Conservation (phyloP, 2,797 vertebrate species). For the Nannoperca obscura region DNA sequence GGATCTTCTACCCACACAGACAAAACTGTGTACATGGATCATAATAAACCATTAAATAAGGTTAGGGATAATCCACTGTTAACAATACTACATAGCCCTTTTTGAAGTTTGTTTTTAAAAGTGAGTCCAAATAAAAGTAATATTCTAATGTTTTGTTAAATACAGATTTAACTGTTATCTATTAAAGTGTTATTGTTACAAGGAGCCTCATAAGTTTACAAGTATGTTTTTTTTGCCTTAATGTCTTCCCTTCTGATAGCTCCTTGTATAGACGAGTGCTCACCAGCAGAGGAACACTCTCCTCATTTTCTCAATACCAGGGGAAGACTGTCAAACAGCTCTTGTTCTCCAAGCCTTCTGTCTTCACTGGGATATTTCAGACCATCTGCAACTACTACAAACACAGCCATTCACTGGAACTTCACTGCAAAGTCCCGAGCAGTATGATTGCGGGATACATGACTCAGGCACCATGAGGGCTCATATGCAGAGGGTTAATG, state of each 20-base stretch:
- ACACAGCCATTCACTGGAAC: constrained; percentile 36
- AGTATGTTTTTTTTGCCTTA: background rate
- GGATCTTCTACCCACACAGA: background rate
- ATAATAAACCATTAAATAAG: background rate
- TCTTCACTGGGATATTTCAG: constrained; percentile 35
- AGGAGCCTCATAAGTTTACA: constrained; percentile 15
- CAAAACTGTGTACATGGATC: background rate
- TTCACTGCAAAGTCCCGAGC: constrained; percentile 33
- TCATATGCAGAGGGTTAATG: constrained; percentile 27
- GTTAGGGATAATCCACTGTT: background rate
- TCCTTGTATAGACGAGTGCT: constrained; percentile 38
- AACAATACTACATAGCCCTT: background rate
- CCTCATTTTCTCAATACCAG: constrained; percentile 25
- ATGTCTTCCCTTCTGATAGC: background rate
- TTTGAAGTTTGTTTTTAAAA: background rate
- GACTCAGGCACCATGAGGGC: constrained; percentile 16
- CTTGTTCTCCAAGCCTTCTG: constrained; percentile 18
- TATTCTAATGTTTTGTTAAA: background rate
- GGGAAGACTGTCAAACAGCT: constrained; percentile 29
- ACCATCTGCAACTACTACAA: constrained; percentile 55
- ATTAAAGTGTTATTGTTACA: background rate
- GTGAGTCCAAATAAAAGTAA: too few relatives aligned
- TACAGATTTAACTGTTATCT: constrained; percentile 1
- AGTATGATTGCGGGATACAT: constrained; percentile 27
- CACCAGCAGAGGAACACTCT: constrained; percentile 8